Percentiles rank a stretch among this genome's conserved stretches.
Evolutionary conservation across 2,113 vertebrate species (phyloP).

Genomic region (Arenaria interpres): DNA sequence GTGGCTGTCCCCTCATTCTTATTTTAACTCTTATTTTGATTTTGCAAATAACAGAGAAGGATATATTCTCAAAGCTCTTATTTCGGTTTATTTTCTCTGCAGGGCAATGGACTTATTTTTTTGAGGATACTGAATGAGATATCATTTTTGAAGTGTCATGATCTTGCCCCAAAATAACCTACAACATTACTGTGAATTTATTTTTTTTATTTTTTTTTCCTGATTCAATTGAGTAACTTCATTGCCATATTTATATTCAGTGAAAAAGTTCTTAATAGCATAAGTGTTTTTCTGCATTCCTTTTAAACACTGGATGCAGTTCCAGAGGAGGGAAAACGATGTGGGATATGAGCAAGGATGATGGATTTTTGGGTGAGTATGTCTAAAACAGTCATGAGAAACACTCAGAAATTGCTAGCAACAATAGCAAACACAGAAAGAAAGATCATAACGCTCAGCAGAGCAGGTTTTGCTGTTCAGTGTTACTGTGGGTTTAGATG

Average conservation of each 20-base stretch:
- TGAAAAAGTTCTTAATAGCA: neutral
- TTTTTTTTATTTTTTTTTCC: neutral
- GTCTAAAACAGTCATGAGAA: neutral
- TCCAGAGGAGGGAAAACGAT: neutral
- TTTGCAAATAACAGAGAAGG: neutral
- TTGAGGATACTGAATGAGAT: neutral
- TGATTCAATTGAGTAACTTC: neutral
- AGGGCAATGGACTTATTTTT: neutral
- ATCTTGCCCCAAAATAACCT: neutral
- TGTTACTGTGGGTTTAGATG: neutral
- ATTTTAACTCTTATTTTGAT: neutral
- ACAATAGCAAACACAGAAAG: neutral
- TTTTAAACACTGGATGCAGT: neutral
- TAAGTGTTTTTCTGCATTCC: neutral
- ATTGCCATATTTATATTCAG: neutral
- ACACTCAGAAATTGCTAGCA: neutral
- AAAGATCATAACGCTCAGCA: neutral
- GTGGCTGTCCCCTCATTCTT: neutral
- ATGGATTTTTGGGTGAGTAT: neutral
- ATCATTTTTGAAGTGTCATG: neutral
- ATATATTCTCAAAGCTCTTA: neutral
- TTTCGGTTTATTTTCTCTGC: neutral
- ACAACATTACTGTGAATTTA: neutral
- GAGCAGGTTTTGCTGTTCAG: neutral
- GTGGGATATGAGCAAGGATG: neutral